Evolutionary conservation across 2,113 vertebrate genomes (phyloP).

Genomic region (Dolichallabes microphthalmus): DNA sequence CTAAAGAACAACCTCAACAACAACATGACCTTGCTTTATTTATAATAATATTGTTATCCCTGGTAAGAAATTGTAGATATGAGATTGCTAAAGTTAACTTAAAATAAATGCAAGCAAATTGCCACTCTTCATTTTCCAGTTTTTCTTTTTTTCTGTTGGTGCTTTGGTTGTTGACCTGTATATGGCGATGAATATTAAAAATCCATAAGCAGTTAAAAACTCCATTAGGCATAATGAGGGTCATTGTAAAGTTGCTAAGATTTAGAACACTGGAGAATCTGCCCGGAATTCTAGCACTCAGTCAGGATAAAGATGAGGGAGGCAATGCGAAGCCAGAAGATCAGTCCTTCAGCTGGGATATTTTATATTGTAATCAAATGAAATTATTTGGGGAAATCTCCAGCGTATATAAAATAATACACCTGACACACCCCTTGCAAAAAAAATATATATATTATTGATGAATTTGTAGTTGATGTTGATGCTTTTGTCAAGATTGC

Average conservation of each 20-base stretch:
- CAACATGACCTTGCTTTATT: background rate
- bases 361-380: background rate
- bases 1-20: background rate
- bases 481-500: background rate
- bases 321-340: background rate
- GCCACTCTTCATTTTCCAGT: too few species aligned
- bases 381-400: background rate
- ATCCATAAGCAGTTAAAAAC: conserved; percentile 12
- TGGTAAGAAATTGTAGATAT: background rate
- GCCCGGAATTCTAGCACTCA: too few species aligned
- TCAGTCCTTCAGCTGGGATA: too few species aligned
- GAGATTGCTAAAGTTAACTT: background rate
- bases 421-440: too few species aligned
- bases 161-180: conserved; percentile 12
- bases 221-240: conserved; percentile 23
- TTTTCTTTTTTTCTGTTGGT: background rate
- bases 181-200: conserved; percentile 12
- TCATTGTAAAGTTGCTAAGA: background rate
- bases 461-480: background rate
- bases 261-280: background rate
- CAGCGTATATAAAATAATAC: background rate
- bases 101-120: background rate
- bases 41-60: background rate
- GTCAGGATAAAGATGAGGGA: background rate
- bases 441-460: background rate